Conservation (phyloP, 2,113 vertebrate genomes). For the Gracilinanus agilis region DNA sequence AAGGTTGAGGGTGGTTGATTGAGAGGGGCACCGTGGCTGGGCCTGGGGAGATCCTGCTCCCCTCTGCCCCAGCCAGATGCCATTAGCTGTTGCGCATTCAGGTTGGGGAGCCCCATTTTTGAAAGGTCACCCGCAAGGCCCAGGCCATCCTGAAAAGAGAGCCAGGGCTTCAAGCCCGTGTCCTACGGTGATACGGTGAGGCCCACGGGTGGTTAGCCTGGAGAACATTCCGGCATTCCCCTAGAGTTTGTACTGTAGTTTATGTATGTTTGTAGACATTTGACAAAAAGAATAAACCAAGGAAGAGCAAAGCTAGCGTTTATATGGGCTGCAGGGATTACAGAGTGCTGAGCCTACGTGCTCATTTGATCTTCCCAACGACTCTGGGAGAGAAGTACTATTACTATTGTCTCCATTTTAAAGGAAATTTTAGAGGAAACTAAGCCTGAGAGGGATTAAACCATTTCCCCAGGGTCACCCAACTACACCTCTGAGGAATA, state of each 20-base stretch:
- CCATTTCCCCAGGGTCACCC: neutral
- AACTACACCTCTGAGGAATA: no score
- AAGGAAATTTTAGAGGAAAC: neutral
- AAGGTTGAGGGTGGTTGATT: neutral
- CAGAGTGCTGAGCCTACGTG: neutral
- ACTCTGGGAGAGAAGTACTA: neutral
- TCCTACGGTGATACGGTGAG: neutral
- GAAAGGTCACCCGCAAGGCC: no score
- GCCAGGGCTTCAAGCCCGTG: neutral
- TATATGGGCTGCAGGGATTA: neutral
- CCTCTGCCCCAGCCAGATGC: neutral
- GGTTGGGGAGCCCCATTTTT: neutral
- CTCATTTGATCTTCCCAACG: neutral
- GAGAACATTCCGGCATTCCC: neutral
- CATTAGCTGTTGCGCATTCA: neutral
- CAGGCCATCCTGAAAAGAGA: neutral
- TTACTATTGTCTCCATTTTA: neutral
- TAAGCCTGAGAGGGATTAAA: neutral
- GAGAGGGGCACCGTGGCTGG: neutral
- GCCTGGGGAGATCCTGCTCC: neutral
- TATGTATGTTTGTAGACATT: neutral
- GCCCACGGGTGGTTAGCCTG: no score
- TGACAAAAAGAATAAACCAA: neutral
- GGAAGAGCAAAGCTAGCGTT: neutral
- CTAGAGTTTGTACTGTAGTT: no score